Percentiles rank a stretch among this genome's conserved stretches.
Evolutionary conservation across 2,113 vertebrate genomes (phyloP).

Genomic region (Nettapus auritus): DNA sequence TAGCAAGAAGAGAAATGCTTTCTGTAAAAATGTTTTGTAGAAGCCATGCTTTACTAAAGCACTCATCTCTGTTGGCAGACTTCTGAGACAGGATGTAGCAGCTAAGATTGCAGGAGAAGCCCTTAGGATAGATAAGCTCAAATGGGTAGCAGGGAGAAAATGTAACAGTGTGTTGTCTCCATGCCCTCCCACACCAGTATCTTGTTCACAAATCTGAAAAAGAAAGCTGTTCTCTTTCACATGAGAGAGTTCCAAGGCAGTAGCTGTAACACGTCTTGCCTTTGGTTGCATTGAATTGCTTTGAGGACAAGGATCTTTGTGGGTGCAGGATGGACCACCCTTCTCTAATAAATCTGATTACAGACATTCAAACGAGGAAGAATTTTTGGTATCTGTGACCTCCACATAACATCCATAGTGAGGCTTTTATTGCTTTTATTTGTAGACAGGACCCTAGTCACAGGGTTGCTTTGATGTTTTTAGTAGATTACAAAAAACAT

Average conservation of each 20-base stretch:
- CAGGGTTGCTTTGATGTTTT: conserved; percentile 1
- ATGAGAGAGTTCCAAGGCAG: background rate
- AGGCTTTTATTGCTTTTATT: conserved; percentile 7
- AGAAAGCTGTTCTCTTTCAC: background rate
- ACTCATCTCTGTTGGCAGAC: background rate
- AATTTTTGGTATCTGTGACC: background rate
- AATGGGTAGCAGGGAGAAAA: background rate
- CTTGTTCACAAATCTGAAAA: background rate
- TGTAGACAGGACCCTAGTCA: background rate
- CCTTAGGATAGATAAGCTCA: background rate
- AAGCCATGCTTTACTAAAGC: background rate
- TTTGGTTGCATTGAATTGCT: background rate
- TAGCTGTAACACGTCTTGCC: background rate
- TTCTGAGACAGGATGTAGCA: background rate
- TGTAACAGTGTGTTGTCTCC: background rate
- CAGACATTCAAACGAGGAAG: background rate
- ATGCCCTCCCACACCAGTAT: background rate
- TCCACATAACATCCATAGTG: background rate
- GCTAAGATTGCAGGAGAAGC: background rate
- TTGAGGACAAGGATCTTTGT: background rate
- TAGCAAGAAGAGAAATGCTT: background rate
- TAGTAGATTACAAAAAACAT: conserved; percentile 41
- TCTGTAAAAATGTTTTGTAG: background rate
- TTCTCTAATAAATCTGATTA: background rate
- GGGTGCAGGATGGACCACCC: background rate